Percentiles rank a stretch among this genome's conserved stretches.
Evolutionary conservation across 2,888 invertebrate species (phyloP).

Genomic region (Hylaea fasciaria): DNA sequence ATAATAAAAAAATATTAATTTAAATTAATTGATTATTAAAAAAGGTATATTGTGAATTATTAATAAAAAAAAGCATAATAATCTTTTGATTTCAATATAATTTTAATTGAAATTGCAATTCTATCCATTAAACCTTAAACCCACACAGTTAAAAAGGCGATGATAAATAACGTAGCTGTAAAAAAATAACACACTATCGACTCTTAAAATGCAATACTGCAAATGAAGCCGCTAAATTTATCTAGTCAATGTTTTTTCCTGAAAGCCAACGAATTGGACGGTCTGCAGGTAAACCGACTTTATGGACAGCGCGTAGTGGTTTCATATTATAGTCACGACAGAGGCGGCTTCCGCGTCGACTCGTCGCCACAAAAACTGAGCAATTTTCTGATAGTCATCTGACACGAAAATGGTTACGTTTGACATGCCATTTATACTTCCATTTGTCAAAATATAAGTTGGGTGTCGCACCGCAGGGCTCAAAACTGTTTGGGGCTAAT

Average conservation of each 20-base stretch:
- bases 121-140: no score
- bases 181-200: no score
- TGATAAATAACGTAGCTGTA: no score
- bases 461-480: conserved; percentile 39
- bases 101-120: no score
- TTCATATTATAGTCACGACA: conserved; percentile 66
- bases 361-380: conserved; percentile 73
- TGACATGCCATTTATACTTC: conserved; percentile 80
- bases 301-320: conserved; percentile 45
- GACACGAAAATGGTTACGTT: conserved; percentile 76
- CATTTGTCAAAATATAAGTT: conserved; percentile 70
- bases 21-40: no score
- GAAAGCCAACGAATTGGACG: conserved; percentile 38
- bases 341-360: conserved; percentile 61
- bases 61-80: no score
- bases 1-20: no score
- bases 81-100: no score
- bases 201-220: no score
- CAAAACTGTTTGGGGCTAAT: conserved; percentile 38
- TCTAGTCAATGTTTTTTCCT: background rate
- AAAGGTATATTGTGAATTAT: no score
- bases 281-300: conserved; percentile 38
- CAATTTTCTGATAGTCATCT: conserved; percentile 82
- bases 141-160: no score
- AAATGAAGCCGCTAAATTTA: no score